A percentile compares a stretch with the other conserved stretches of the same genome.
Conservation (phyloP, 2,888 invertebrate genomes). For the Hypercompe scribonia region DNA sequence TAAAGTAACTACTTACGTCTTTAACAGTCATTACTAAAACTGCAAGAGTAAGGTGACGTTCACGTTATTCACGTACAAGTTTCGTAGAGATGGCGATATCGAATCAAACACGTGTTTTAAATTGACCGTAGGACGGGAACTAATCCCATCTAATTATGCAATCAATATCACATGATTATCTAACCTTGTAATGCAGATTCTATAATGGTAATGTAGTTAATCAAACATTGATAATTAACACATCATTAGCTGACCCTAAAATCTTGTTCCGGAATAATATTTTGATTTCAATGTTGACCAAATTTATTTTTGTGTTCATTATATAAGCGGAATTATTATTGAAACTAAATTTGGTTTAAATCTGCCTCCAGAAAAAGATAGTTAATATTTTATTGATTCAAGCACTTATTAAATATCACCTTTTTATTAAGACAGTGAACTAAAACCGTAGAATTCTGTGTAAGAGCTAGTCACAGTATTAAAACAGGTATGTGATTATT, state of each 20-base stretch:
- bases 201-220: neutral
- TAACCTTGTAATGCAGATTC: slow-evolving; percentile 16
- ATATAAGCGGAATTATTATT: neutral
- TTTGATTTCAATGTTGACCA: neutral
- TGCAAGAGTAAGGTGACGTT: slow-evolving; percentile 27
- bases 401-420: neutral
- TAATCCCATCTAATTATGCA: slow-evolving; percentile 48
- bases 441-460: neutral
- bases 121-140: slow-evolving; percentile 46
- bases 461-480: neutral
- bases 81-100: slow-evolving; percentile 37
- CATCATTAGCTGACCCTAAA: neutral
- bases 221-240: slow-evolving; percentile 6
- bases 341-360: neutral
- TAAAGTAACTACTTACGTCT: slow-evolving; percentile 24
- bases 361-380: neutral
- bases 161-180: slow-evolving; percentile 36
- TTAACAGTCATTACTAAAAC: slow-evolving; percentile 29
- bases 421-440: neutral
- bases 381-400: neutral
- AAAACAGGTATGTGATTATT: neutral
- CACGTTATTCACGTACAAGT: slow-evolving; percentile 8
- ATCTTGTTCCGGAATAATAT: neutral
- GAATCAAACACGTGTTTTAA: slow-evolving; percentile 45
- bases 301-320: neutral